Percentiles rank a stretch among this genome's conserved stretches.
These are phyloP conservation scores for Pharmacophagus antenor DNA, from an alignment of 2,888 invertebrate species.

Conservation along the genomic window DNA sequence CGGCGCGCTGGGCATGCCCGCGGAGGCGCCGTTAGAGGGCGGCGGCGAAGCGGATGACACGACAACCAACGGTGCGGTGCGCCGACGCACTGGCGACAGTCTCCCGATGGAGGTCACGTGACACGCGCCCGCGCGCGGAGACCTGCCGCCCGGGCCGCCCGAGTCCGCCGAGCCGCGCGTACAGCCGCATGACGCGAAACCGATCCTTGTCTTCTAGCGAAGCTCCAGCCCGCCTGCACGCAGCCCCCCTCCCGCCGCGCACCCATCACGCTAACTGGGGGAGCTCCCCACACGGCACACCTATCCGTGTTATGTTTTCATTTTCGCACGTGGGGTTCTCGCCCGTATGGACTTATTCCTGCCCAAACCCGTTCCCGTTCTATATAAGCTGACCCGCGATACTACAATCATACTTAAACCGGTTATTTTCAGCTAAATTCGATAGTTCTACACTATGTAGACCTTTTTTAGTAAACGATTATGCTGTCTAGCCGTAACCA, in stretches of 20 bases:
- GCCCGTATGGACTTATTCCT: too few species aligned
- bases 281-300: too few species aligned
- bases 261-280: background rate
- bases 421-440: too few species aligned
- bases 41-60: slow-evolving; percentile 40
- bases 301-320: background rate
- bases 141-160: slow-evolving; percentile 15
- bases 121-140: slow-evolving; percentile 42
- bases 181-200: slow-evolving; percentile 10
- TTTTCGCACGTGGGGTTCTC: background rate
- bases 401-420: too few species aligned
- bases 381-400: too few species aligned
- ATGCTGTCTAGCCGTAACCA: too few species aligned
- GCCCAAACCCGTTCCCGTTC: too few species aligned
- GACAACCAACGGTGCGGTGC: slow-evolving; percentile 47
- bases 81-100: slow-evolving; percentile 53
- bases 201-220: slow-evolving; percentile 22
- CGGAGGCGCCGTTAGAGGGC: slow-evolving; percentile 30
- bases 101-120: slow-evolving; percentile 77
- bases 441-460: too few species aligned
- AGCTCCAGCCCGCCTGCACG: slow-evolving; percentile 16
- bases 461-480: too few species aligned
- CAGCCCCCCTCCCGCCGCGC: background rate
- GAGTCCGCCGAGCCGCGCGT: slow-evolving; percentile 11
- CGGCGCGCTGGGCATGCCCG: slow-evolving; percentile 27